Evolutionary conservation across 1,140 invertebrate species (phyloP), one percentile per base, ranked within the genome.

Genomic region (Babylonia areolata): DNA sequence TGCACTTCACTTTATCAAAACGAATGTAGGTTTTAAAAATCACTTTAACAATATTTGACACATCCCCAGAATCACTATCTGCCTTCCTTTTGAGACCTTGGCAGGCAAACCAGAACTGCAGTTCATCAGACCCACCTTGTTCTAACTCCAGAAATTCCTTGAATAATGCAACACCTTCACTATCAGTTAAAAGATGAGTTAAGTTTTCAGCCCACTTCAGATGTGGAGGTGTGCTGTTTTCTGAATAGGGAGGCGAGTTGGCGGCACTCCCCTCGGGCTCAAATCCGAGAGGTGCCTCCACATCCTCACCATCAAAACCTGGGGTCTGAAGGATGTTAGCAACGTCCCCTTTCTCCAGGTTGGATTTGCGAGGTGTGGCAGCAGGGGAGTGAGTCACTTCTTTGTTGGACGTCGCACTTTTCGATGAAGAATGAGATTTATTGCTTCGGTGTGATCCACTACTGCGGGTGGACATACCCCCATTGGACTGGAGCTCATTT

Each of bases 51-150:
- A 97, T 95, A 93, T 96, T 96, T 87, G 96, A 95, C 87, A 97
- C 96, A 91, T 96, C 95, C 5, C 95, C 96, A 93, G 97, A 96
- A 86, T 88, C 87, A 17, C 80, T 46, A 64, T 95, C 95, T 17
- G 86, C 85, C 91, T 97, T 96, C 90, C 97, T 97, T 91, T 97
- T 97, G 85, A 98, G 95, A 31, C 98, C 98, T 93, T 97, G 96
- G 94, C 97, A 98, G 75, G 97, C 97, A 94, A 98, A 98, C 96
- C 97, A 98, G 94, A 98, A 98, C 92, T 97, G 96, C 87, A 98
- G 96, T 81, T 96, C 96, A 85, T 90, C 89, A 37, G 89, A 88
- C 28, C 90, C 93, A 89, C 96, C 96, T 54, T 86, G 73, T 94
- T 98, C 97, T 90, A 97, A 96, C 90, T 96, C 95, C 88, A 98